Percentiles rank a stretch among this genome's conserved stretches.
Evolutionary conservation across 2,888 invertebrate species (phyloP).

Genomic region (Ophraella communa): DNA sequence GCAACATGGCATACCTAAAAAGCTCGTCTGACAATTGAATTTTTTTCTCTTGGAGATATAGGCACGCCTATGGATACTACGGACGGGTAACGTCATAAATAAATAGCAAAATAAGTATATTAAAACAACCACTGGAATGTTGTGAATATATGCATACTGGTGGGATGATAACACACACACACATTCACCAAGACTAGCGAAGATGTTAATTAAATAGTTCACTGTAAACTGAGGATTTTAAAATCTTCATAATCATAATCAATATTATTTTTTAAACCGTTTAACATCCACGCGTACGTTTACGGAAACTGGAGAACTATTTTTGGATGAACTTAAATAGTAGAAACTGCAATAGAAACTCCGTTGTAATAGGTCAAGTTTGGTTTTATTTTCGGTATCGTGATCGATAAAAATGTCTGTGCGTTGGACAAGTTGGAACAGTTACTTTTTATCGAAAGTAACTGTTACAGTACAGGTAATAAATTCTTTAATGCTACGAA

Average conservation of each 20-base stretch:
- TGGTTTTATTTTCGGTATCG: conserved; percentile 2
- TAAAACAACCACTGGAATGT: conserved; percentile 14
- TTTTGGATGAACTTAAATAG: not conserved
- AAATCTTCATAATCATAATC: no score
- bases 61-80: not conserved
- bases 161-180: conserved; percentile 1
- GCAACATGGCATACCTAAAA: not conserved
- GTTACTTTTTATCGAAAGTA: not conserved
- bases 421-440: not conserved
- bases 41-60: not conserved
- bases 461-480: no score
- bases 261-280: no score
- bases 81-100: conserved; percentile 1
- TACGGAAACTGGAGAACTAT: not conserved
- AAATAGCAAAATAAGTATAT: conserved; percentile 4
- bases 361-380: conserved; percentile 14
- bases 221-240: no score
- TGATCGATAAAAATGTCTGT: conserved; percentile 2
- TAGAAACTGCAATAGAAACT: conserved; percentile 9
- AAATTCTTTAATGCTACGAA: no score
- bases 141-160: conserved; percentile 7
- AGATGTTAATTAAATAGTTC: no score
- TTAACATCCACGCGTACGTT: no score
- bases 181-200: not conserved
- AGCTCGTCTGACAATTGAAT: not conserved